Conservation (phyloP, 2,113 vertebrate species). For the Leiothrix lutea region DNA sequence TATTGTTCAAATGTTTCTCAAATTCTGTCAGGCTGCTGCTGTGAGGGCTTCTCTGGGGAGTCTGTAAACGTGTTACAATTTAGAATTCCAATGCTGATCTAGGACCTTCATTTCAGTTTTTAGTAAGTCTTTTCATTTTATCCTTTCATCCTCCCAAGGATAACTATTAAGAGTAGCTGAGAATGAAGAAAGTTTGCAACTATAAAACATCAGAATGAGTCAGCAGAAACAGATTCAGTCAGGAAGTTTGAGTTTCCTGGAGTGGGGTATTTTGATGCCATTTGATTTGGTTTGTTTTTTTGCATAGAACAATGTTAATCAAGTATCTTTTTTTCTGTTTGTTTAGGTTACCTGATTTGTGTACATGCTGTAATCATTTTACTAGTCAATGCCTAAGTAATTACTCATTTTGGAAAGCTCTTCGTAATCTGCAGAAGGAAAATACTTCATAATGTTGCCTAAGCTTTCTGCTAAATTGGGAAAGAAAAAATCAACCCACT, state of each 20-base stretch:
- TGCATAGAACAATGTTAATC: neutral
- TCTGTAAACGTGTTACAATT: neutral
- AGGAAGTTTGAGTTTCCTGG: neutral
- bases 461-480: neutral
- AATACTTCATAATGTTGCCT: neutral
- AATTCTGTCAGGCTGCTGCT: neutral
- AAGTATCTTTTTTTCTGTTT: neutral
- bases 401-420: neutral
- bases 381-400: neutral
- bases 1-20: neutral
- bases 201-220: neutral
- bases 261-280: neutral
- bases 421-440: neutral
- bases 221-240: neutral
- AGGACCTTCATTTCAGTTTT: neutral
- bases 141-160: fast-evolving
- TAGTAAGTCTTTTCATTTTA: neutral
- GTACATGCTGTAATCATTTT: neutral
- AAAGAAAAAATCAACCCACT: neutral
- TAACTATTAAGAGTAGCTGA: neutral
- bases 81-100: neutral
- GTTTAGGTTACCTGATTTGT: neutral
- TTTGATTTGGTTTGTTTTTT: neutral
- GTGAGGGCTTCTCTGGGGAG: neutral
- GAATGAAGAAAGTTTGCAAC: neutral